phyloP scores from a whole-genome alignment of 2,113 vertebrate genomes.

The Eulemur macaco region DNA sequence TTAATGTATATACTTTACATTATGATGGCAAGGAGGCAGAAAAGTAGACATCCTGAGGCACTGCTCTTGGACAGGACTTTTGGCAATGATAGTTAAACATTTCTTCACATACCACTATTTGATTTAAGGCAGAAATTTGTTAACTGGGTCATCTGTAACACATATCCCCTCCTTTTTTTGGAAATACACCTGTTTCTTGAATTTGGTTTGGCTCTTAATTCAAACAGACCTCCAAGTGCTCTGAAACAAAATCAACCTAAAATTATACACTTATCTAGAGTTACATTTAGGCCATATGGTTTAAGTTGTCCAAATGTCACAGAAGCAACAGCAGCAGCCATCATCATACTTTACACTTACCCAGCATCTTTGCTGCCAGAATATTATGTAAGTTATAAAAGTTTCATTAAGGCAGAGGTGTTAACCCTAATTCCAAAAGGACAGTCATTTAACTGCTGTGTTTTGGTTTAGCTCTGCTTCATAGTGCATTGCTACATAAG shows the following conservation, averaged over 20 bases:
- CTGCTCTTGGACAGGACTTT: constrained; percentile 9
- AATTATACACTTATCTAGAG: constrained; percentile 78
- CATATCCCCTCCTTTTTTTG: constrained; percentile 70
- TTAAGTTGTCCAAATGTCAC: constrained; percentile 78
- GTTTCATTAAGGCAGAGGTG: constrained; percentile 60
- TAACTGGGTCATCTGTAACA: constrained; percentile 74
- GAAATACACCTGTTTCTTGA: constrained; percentile 77
- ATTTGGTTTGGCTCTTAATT: constrained; percentile 76
- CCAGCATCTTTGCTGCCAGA: constrained; percentile 67
- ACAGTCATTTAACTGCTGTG: constrained; percentile 22
- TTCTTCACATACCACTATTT: constrained; percentile 46
- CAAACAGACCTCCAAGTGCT: constrained; percentile 76
- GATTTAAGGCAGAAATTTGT: constrained; percentile 64
- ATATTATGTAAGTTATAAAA: constrained; percentile 69
- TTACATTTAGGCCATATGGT: constrained; percentile 75
- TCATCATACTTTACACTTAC: constrained; percentile 66
- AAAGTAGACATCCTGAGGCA: constrained; percentile 34
- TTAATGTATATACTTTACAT: neutral
- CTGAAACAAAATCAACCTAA: constrained; percentile 78
- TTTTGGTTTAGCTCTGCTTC: neutral
- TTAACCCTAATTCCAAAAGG: constrained; percentile 64
- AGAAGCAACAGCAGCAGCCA: constrained; percentile 70
- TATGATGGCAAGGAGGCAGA: constrained; percentile 9
- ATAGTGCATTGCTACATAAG: neutral
- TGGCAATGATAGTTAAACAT: constrained; percentile 45